Percentiles rank a stretch among this genome's conserved stretches.
These are phyloP conservation scores for Euphysa ruthae DNA, from an alignment of 30 jellyfish, hydroid and myxozoan genomes.

Conservation along the genomic window DNA sequence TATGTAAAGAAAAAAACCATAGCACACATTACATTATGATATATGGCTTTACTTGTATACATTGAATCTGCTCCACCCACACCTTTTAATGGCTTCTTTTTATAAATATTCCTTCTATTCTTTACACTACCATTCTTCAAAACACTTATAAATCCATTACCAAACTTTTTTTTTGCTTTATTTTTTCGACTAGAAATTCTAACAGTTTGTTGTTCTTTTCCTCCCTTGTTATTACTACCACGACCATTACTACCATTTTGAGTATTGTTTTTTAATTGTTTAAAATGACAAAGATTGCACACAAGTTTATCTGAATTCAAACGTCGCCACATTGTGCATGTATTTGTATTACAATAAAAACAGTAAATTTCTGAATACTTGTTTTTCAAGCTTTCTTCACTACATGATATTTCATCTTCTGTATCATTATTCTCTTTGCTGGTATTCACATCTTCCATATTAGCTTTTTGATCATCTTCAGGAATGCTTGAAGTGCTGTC, in stretches of 20 bases:
- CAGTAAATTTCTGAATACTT: too few relatives aligned
- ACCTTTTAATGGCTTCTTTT: constrained; percentile 56
- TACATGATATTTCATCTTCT: too few relatives aligned
- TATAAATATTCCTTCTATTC: constrained; percentile 40
- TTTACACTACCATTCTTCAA: constrained; percentile 26
- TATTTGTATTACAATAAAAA: constrained; percentile 45
- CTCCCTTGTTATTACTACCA: background rate
- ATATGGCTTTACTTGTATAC: constrained; percentile 41
- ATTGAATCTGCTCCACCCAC: constrained; percentile 46
- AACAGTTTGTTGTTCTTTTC: constrained; percentile 3
- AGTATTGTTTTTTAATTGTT: constrained; percentile 32
- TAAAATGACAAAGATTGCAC: constrained; percentile 76
- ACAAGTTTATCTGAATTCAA: constrained; percentile 31
- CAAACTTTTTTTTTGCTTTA: constrained; percentile 20
- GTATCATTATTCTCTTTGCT: too few relatives aligned
- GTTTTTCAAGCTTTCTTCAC: too few relatives aligned
- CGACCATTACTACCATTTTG: background rate
- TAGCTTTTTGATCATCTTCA: background rate
- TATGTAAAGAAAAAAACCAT: too few relatives aligned
- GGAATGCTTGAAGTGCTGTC: constrained; percentile 9
- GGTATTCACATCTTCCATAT: too few relatives aligned
- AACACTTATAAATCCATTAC: constrained; percentile 29
- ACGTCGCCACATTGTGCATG: constrained; percentile 88
- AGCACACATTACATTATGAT: constrained; percentile 68
- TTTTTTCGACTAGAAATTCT: constrained; percentile 27